These are phyloP conservation scores for Lagodon rhomboides DNA, from an alignment of 2,797 vertebrate species.

Conservation along the genomic window DNA sequence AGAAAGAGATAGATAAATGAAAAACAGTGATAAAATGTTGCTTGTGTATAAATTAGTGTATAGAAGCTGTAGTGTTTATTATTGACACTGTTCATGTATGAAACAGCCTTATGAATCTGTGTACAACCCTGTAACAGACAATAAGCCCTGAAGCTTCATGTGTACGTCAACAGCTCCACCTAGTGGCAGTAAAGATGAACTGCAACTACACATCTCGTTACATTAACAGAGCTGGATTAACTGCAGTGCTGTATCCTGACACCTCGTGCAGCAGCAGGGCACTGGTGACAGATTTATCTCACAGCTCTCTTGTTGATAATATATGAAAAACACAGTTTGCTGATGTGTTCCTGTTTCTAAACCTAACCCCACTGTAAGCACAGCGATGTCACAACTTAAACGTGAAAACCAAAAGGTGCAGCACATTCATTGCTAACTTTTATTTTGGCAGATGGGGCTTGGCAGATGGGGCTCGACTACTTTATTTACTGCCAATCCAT, in stretches of 20 bases:
- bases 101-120: not conserved
- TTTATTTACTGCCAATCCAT: not conserved
- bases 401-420: no score
- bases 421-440: no score
- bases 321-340: not conserved
- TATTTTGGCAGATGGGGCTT: no score
- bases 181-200: conserved; percentile 34
- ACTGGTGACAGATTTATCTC: not conserved
- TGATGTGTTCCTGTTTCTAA: not conserved
- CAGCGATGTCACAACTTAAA: no score
- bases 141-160: not conserved
- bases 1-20: not conserved
- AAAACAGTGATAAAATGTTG: not conserved
- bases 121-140: not conserved
- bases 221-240: no score
- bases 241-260: not conserved
- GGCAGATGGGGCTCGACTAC: not conserved
- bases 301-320: not conserved
- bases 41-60: not conserved
- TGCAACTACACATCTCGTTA: not conserved
- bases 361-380: no score
- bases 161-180: conserved; percentile 7
- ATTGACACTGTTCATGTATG: not conserved
- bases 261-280: not conserved
- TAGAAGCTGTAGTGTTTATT: not conserved